A percentile compares a stretch with the other conserved stretches of the same genome.
Evolutionary conservation across 1,140 invertebrate genomes (phyloP).

Genomic region (Cyclargus thomasi): DNA sequence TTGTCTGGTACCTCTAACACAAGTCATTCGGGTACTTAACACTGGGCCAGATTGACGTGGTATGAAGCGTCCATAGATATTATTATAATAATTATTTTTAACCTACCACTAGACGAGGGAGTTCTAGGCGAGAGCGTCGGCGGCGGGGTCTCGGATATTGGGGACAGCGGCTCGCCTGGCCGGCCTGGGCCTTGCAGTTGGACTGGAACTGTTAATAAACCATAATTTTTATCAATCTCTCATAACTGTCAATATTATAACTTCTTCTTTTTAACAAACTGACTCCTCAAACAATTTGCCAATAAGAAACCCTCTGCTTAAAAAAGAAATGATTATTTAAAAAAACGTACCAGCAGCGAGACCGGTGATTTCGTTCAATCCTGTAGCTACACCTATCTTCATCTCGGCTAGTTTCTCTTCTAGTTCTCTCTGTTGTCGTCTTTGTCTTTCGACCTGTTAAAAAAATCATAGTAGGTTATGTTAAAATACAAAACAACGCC

Average conservation of each 20-base stretch:
- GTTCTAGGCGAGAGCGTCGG: constrained; percentile 78
- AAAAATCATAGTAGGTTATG: constrained; percentile 16
- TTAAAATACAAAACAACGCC: too few species aligned
- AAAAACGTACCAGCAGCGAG: constrained; percentile 53
- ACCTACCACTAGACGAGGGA: constrained; percentile 71
- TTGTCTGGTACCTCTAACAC: too few species aligned
- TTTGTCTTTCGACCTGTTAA: constrained; percentile 60
- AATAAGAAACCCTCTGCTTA: not conserved
- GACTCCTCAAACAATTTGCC: not conserved
- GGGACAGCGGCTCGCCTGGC: constrained; percentile 62
- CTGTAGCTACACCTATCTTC: constrained; percentile 67
- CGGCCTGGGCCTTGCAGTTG: constrained; percentile 63
- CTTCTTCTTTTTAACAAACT: too few species aligned
- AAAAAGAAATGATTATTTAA: too few species aligned
- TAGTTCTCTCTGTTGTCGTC: constrained; percentile 71
- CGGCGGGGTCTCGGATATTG: constrained; percentile 80
- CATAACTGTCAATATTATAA: too few species aligned
- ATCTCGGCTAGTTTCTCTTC: constrained; percentile 77
- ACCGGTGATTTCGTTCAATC: constrained; percentile 59
- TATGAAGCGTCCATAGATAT: too few species aligned
- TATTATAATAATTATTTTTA: too few species aligned
- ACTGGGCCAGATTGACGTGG: too few species aligned
- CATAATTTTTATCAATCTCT: not conserved
- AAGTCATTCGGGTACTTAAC: too few species aligned
- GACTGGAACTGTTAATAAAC: constrained; percentile 47